Evolutionary conservation across 2,888 invertebrate species (phyloP).

Genomic region (Tupiocoris notatus): DNA sequence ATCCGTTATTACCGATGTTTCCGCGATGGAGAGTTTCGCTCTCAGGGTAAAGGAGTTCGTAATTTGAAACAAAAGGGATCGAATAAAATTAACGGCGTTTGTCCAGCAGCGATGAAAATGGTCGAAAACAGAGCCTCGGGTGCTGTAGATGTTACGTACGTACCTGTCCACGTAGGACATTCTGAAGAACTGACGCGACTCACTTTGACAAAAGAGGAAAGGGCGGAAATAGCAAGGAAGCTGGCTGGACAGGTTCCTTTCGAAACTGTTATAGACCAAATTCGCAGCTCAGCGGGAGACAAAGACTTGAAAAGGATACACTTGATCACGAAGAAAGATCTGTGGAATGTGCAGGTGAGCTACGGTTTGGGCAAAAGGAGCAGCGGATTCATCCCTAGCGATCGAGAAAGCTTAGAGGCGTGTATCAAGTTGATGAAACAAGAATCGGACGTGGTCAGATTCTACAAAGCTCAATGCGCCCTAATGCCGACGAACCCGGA

Average conservation of each 20-base stretch:
- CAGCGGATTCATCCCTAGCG: neutral
- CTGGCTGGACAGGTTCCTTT: neutral
- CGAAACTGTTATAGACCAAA: neutral
- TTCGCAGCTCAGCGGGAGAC: neutral
- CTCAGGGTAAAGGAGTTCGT: neutral
- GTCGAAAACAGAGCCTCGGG: neutral
- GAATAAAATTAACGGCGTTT: slow-evolving; percentile 1
- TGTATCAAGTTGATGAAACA: slow-evolving; percentile 3
- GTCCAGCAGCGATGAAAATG: neutral
- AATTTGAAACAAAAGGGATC: neutral
- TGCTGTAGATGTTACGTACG: neutral
- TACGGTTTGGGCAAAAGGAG: slow-evolving; percentile 2
- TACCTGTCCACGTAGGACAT: neutral
- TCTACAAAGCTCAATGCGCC: slow-evolving; percentile 29
- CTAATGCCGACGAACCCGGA: neutral
- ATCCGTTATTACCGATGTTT: neutral
- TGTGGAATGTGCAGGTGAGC: neutral
- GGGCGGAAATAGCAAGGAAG: neutral
- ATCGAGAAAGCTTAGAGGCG: slow-evolving; percentile 9
- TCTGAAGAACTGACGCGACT: neutral
- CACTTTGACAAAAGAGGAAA: neutral
- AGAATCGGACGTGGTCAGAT: neutral
- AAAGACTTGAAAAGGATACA: neutral
- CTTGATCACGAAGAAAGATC: slow-evolving; percentile 9
- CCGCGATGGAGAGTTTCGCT: neutral